phyloP scores from a whole-genome alignment of 2,797 vertebrate species.

The Uromys caudimaculatus region DNA sequence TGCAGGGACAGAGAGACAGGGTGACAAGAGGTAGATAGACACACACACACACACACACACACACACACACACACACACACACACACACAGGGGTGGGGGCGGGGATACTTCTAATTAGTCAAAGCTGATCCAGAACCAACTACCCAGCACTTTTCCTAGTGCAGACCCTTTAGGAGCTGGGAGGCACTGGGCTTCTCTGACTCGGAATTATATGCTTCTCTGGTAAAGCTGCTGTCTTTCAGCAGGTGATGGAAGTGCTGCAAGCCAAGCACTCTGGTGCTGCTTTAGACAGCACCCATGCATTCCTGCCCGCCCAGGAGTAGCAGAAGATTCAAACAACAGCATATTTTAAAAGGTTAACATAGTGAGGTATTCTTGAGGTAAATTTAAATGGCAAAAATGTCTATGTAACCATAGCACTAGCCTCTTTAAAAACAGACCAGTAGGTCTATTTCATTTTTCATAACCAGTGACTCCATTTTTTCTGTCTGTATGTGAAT shows the following conservation, averaged over 20 bases:
- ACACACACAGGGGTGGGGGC: too few species aligned
- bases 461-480: not conserved
- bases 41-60: too few species aligned
- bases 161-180: conserved; percentile 12
- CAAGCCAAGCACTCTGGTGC: not conserved
- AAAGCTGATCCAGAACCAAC: not conserved
- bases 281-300: not conserved
- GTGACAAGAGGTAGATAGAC: too few species aligned
- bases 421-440: not conserved
- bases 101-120: not conserved
- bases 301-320: not conserved
- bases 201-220: not conserved
- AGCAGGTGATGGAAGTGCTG: not conserved
- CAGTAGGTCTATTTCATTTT: not conserved
- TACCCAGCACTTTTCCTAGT: conserved; percentile 7
- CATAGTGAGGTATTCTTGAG: not conserved
- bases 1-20: not conserved
- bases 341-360: not conserved
- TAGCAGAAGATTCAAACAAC: not conserved
- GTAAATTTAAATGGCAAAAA: not conserved
- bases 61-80: too few species aligned
- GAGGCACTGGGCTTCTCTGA: not conserved
- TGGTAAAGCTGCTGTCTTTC: not conserved
- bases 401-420: not conserved
- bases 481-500: not conserved